Conservation (phyloP, 2,797 vertebrate genomes). For the Bryconaethiops microstoma region DNA sequence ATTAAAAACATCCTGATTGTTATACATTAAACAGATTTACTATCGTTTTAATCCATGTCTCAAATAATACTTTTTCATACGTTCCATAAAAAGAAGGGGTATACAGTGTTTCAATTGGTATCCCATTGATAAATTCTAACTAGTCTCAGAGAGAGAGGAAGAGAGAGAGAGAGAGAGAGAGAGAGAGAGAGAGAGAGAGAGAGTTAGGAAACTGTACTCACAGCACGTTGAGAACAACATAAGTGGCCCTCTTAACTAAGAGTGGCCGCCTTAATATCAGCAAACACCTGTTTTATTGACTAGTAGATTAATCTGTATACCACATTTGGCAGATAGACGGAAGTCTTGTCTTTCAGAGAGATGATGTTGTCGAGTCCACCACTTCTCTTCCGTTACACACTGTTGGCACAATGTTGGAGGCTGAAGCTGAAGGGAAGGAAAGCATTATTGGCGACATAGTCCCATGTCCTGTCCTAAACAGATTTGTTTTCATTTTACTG, state of each 20-base stretch:
- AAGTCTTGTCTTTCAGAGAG: constrained; percentile 75
- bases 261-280: constrained; percentile 71
- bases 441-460: not conserved
- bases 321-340: constrained; percentile 72
- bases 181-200: constrained; percentile 68
- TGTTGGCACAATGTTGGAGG: constrained; percentile 81
- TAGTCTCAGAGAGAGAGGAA: constrained; percentile 67
- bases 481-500: not conserved
- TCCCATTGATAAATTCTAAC: constrained; percentile 62
- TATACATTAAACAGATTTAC: constrained; percentile 73
- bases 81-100: constrained; percentile 66
- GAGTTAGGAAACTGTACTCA: constrained; percentile 74
- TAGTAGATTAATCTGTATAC: constrained; percentile 73
- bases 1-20: constrained; percentile 75
- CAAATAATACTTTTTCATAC: constrained; percentile 61
- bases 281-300: constrained; percentile 74
- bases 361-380: constrained; percentile 87
- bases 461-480: not conserved
- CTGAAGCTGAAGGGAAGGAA: constrained; percentile 69
- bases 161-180: constrained; percentile 57
- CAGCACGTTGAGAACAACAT: constrained; percentile 75
- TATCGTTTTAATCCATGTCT: constrained; percentile 69
- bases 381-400: constrained; percentile 89
- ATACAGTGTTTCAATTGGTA: constrained; percentile 66
- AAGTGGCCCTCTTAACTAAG: constrained; percentile 70